Conservation (phyloP, 2,888 invertebrate species). For the Caenorhabditis afra region DNA sequence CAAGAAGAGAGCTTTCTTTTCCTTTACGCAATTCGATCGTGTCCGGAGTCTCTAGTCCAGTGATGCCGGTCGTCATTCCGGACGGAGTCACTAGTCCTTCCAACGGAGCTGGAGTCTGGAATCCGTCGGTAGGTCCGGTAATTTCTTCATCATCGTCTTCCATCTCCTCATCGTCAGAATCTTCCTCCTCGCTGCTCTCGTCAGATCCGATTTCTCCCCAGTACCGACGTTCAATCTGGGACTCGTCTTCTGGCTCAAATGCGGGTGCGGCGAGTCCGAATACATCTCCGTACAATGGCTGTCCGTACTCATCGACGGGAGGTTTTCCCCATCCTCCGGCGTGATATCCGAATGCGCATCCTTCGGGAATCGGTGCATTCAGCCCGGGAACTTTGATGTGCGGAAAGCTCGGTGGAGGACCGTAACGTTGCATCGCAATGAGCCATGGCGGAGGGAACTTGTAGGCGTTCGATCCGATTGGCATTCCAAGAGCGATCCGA, state of each 20-base stretch:
- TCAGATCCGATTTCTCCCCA: constrained; percentile 98
- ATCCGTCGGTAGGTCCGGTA: constrained; percentile 49
- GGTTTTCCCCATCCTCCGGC: constrained; percentile 99
- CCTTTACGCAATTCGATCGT: constrained; percentile 97
- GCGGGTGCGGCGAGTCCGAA: constrained; percentile 86
- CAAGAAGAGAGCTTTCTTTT: constrained; percentile 84
- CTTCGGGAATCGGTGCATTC: constrained; percentile 95
- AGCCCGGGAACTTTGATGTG: constrained; percentile 94
- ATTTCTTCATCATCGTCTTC: constrained; percentile 65
- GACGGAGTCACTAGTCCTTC: constrained; percentile 68
- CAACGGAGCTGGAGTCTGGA: constrained; percentile 67
- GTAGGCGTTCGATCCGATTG: constrained; percentile 88
- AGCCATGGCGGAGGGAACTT: constrained; percentile 92
- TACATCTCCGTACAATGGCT: constrained; percentile 98
- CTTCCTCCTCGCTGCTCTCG: constrained; percentile 82
- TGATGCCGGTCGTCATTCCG: constrained; percentile 78
- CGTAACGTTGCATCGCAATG: constrained; percentile 97
- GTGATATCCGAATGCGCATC: constrained; percentile 98
- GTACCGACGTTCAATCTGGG: constrained; percentile 92
- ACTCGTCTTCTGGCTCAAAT: constrained; percentile 85
- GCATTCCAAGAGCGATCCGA: constrained; percentile 97
- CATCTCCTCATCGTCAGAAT: constrained; percentile 73
- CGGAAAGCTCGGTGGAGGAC: constrained; percentile 98
- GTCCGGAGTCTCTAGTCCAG: constrained; percentile 93
- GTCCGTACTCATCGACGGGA: constrained; percentile 97